Evolutionary conservation across 2,888 invertebrate species (phyloP).

Genomic region (Drosophila rellima): DNA sequence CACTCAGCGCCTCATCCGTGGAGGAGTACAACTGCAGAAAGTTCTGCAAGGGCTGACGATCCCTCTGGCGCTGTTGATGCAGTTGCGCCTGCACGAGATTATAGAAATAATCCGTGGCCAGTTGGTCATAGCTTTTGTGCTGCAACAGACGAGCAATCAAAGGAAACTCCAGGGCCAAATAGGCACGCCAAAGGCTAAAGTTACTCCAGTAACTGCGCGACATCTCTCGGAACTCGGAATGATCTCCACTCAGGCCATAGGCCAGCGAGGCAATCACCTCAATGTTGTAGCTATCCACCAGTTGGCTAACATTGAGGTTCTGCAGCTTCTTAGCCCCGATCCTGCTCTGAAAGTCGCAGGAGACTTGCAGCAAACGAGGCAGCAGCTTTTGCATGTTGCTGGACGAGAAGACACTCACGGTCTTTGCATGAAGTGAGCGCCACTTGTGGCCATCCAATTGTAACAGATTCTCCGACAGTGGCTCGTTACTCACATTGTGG

Average conservation of each 20-base stretch:
- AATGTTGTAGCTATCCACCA: conserved; percentile 86
- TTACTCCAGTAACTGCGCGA: conserved; percentile 59
- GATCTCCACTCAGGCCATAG: conserved; percentile 86
- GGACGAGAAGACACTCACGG: conserved; percentile 73
- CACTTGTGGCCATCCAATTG: conserved; percentile 85
- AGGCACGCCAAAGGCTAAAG: conserved; percentile 67
- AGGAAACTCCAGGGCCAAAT: conserved; percentile 72
- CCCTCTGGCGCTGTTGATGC: conserved; percentile 62
- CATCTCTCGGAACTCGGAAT: conserved; percentile 83
- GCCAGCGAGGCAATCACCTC: conserved; percentile 86
- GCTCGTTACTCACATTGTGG: conserved; percentile 81
- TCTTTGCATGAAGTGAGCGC: conserved; percentile 81
- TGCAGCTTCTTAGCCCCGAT: conserved; percentile 69
- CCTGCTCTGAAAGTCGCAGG: conserved; percentile 44
- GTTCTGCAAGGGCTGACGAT: conserved; percentile 84
- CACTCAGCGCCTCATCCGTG: conserved; percentile 56
- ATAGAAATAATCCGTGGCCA: conserved; percentile 75
- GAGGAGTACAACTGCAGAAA: conserved; percentile 87
- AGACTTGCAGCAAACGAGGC: conserved; percentile 68
- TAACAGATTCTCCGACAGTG: conserved; percentile 85
- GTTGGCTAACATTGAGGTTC: conserved; percentile 84
- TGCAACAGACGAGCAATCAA: conserved; percentile 69
- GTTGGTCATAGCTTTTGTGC: conserved; percentile 58
- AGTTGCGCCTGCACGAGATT: conserved; percentile 71
- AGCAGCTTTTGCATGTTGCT: conserved; percentile 77